Base-by-base conservation (phyloP, 1,140 invertebrate genomes). In the Nephila pilipes region DNA sequence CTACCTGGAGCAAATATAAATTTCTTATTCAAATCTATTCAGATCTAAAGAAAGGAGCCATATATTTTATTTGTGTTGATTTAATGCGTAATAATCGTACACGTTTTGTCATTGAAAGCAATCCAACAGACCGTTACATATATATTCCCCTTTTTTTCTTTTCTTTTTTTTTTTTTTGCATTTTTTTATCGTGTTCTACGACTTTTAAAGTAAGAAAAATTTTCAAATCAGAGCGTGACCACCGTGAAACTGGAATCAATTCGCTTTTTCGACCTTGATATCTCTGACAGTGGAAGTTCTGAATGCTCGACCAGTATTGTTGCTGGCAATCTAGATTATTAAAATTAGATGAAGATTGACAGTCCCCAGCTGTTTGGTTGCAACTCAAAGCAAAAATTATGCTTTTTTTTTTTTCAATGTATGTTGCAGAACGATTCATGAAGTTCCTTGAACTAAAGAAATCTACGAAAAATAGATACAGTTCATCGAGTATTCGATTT, bases 191-290 rank as follows among this genome's bases (percentile, higher is more conserved):
- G 14, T 36, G 3, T 32, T 32, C 10, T 32, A 36, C 14, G 46
- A 55, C 18, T 22, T 83, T 54, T 32, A 46, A 83, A 83, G 46
- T 55, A 83, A 83, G 54, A 29, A 57, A 83, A 83, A 83, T 55
- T 83, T 83, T 25, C 38, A 83, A 83, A 83, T 83, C 54, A 57
- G 81, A 83, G 81, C 81, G 54, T 83, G 81, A 83, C 81, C 81
- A 55, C 69, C 81, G n/a, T 83, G 81, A 83, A 83, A 83, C n/a
- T 16, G 54, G 54, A 55, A 10, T 32, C 32, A 32, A 54, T 18
- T 83, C 81, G 25, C 22, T 55, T 83, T 83, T 83, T 25, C 54
- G 25, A 55, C 81, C 81, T 83, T 83, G 80, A 83, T 55, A n/a
- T 83, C 29, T 83, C 12, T 83, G 38, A 57, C 54, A 57, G 46